phyloP scores from a whole-genome alignment of 2,888 invertebrate genomes.

The Hipparchia semele region DNA sequence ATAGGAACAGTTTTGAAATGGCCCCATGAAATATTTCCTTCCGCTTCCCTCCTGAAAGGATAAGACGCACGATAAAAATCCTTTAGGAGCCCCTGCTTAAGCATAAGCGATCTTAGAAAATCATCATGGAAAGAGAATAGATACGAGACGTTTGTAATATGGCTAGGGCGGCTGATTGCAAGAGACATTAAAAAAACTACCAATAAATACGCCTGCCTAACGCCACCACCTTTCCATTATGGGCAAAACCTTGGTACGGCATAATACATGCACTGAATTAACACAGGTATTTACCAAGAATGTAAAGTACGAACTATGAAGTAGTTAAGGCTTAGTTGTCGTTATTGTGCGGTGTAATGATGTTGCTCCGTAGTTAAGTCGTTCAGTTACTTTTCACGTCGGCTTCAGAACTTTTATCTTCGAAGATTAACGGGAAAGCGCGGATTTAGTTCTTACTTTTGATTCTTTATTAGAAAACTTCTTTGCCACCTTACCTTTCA shows the following conservation, averaged over 20 bases:
- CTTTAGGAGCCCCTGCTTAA: no score
- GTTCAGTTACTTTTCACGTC: slow-evolving; percentile 26
- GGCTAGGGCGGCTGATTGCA: no score
- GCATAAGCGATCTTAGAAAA: no score
- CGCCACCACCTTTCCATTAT: no score
- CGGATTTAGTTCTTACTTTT: slow-evolving; percentile 18
- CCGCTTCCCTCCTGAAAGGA: no score
- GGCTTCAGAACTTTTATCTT: slow-evolving; percentile 29
- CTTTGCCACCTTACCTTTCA: not conserved
- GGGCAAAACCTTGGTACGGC: not conserved
- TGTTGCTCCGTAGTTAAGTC: slow-evolving; percentile 26
- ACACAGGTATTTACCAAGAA: not conserved
- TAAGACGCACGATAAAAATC: no score
- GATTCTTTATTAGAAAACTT: not conserved
- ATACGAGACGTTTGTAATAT: no score
- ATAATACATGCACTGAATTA: not conserved
- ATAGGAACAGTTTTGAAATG: no score
- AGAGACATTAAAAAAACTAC: no score
- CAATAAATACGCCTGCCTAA: no score
- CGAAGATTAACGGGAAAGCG: slow-evolving; percentile 22
- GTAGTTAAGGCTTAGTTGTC: not conserved
- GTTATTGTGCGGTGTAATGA: slow-evolving; percentile 23
- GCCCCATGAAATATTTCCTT: no score
- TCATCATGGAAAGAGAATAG: no score
- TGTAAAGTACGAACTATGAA: not conserved